These are phyloP conservation scores for Amblyjoppa fuscipennis DNA, from an alignment of 2,888 invertebrate species.

Conservation along the genomic window DNA sequence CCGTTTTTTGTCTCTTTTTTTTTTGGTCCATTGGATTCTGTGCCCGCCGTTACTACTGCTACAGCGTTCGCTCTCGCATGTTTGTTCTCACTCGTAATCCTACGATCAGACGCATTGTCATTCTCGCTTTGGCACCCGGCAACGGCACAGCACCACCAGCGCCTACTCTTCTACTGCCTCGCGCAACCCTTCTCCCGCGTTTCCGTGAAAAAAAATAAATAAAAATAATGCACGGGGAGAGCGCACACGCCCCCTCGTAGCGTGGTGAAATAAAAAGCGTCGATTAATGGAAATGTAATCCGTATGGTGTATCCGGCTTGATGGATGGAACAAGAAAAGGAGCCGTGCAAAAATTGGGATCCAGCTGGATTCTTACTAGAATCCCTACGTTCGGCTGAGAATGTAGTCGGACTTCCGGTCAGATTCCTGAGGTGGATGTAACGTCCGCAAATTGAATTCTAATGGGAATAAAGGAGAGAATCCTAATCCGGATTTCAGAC, in stretches of 20 bases:
- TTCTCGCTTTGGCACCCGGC: constrained; percentile 43
- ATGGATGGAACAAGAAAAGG: not conserved
- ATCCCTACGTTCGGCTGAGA: too few relatives aligned
- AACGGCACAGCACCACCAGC: constrained; percentile 21
- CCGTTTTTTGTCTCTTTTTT: constrained; percentile 35
- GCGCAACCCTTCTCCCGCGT: constrained; percentile 27
- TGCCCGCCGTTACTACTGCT: constrained; percentile 28
- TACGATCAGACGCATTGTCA: constrained; percentile 55
- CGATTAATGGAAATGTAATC: constrained; percentile 12
- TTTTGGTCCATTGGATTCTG: constrained; percentile 34
- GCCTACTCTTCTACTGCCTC: not conserved
- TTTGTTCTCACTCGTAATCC: constrained; percentile 50
- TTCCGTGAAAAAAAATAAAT: not conserved
- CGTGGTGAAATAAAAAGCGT: constrained; percentile 19
- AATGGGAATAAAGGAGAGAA: not conserved
- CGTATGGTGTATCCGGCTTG: not conserved
- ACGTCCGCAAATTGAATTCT: not conserved
- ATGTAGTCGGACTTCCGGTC: too few relatives aligned
- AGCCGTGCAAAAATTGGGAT: not conserved
- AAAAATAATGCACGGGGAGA: not conserved
- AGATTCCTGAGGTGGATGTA: too few relatives aligned
- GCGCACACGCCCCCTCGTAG: not conserved
- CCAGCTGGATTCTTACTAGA: too few relatives aligned
- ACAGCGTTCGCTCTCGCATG: constrained; percentile 50
- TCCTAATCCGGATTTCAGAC: not conserved